These are phyloP conservation scores for Euplexia lucipara DNA, from an alignment of 2,888 invertebrate species.

Conservation along the genomic window DNA sequence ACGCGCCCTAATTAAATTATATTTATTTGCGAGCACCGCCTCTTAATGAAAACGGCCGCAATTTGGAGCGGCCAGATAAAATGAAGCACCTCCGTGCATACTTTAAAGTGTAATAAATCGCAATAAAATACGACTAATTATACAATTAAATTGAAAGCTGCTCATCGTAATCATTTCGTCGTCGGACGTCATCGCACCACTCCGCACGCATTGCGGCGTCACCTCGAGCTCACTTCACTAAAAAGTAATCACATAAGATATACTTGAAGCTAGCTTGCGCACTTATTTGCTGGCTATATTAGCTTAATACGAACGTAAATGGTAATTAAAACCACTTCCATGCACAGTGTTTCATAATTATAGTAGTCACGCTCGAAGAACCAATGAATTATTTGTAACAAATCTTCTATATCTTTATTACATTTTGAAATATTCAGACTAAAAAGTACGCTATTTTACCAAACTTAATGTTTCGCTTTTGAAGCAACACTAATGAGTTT, in stretches of 20 bases:
- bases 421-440: not conserved
- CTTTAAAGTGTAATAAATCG: constrained; percentile 84
- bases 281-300: constrained; percentile 24
- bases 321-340: constrained; percentile 38
- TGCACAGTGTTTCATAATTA: constrained; percentile 15
- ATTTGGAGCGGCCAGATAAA: constrained; percentile 68
- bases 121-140: constrained; percentile 80
- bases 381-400: constrained; percentile 19
- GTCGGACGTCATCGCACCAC: not conserved
- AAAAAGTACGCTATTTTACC: not conserved
- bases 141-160: constrained; percentile 72
- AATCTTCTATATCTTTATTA: not conserved
- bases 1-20: constrained; percentile 77
- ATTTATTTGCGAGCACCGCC: constrained; percentile 76
- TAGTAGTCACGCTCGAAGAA: not conserved
- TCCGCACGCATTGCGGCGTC: not conserved
- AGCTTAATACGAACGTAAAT: not conserved
- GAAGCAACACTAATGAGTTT: constrained; percentile 6
- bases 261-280: constrained; percentile 33
- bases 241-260: constrained; percentile 53
- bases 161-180: not conserved
- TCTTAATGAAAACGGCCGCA: constrained; percentile 81
- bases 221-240: not conserved
- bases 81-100: constrained; percentile 79
- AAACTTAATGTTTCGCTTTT: constrained; percentile 6